Evolutionary conservation across 2,888 invertebrate genomes (phyloP).

Genomic region (Bellardia bayeri): DNA sequence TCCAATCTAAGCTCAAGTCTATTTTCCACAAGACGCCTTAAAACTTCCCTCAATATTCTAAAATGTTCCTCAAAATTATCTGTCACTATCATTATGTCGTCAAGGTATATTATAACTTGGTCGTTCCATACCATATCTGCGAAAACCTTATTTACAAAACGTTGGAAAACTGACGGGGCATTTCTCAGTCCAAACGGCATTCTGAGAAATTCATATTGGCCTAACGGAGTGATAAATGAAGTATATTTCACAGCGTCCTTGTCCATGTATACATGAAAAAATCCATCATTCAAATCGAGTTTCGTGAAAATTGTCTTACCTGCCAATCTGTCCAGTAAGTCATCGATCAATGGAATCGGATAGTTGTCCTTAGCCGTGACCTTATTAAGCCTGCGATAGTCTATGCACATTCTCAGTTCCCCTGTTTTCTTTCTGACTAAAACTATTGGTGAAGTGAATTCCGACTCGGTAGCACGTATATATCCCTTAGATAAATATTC

Average conservation of each 20-base stretch:
- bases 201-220: constrained; percentile 44
- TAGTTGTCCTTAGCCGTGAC: constrained; percentile 54
- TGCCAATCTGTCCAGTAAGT: constrained; percentile 43
- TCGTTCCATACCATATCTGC: constrained; percentile 50
- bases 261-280: constrained; percentile 32
- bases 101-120: constrained; percentile 74
- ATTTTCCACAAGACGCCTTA: constrained; percentile 59
- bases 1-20: constrained; percentile 19
- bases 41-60: constrained; percentile 60
- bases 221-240: constrained; percentile 56
- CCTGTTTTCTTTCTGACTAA: constrained; percentile 58
- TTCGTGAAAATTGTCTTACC: constrained; percentile 47
- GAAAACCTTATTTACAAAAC: constrained; percentile 50
- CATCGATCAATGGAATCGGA: constrained; percentile 62
- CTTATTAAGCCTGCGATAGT: constrained; percentile 52
- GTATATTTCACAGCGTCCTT: constrained; percentile 58
- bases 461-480: constrained; percentile 49
- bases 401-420: constrained; percentile 38
- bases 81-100: constrained; percentile 64
- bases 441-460: constrained; percentile 43
- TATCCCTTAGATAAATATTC: constrained; percentile 46
- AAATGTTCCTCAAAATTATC: constrained; percentile 47
- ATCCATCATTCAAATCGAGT: constrained; percentile 63
- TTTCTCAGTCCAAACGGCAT: constrained; percentile 65
- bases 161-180: constrained; percentile 39